Evolutionary conservation across 2,113 vertebrate genomes (phyloP).

Genomic region (Zosterops hypoxanthus): DNA sequence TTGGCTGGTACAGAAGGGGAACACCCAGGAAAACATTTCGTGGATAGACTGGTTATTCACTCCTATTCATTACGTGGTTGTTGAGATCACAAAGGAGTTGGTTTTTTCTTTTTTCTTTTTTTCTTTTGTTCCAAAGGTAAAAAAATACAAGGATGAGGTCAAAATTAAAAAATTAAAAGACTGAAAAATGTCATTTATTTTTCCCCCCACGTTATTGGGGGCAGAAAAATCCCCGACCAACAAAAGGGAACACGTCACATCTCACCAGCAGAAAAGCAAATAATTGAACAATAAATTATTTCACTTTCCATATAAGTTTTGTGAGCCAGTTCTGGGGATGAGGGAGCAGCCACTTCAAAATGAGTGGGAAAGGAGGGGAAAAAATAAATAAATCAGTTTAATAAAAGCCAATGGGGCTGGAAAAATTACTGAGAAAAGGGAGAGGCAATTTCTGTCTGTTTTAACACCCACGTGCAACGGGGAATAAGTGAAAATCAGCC

Average conservation of each 20-base stretch:
- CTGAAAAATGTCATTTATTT: accelerated
- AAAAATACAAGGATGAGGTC: not conserved
- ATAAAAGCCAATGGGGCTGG: conserved; percentile 6
- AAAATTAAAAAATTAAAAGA: not conserved
- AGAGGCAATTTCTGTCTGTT: not conserved
- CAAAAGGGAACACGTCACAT: not conserved
- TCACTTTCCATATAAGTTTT: not conserved
- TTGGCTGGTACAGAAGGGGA: conserved; percentile 58
- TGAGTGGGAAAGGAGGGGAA: not conserved
- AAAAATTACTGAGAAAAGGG: conserved; percentile 32
- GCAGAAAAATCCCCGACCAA: not conserved
- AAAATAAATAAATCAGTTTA: conserved; percentile 7
- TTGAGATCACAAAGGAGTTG: not conserved
- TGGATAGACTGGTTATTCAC: conserved; percentile 16
- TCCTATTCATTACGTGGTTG: not conserved
- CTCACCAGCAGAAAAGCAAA: not conserved
- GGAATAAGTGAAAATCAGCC: not conserved
- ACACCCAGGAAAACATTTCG: conserved; percentile 67
- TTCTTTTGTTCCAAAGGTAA: not conserved
- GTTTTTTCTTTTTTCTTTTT: not conserved
- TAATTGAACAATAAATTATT: not conserved
- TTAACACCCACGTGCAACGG: not conserved
- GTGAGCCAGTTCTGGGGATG: not conserved
- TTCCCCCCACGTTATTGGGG: accelerated
- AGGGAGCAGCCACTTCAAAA: not conserved